Base-by-base conservation (phyloP, 2,113 vertebrate genomes). In the Ciconia boyciana region DNA sequence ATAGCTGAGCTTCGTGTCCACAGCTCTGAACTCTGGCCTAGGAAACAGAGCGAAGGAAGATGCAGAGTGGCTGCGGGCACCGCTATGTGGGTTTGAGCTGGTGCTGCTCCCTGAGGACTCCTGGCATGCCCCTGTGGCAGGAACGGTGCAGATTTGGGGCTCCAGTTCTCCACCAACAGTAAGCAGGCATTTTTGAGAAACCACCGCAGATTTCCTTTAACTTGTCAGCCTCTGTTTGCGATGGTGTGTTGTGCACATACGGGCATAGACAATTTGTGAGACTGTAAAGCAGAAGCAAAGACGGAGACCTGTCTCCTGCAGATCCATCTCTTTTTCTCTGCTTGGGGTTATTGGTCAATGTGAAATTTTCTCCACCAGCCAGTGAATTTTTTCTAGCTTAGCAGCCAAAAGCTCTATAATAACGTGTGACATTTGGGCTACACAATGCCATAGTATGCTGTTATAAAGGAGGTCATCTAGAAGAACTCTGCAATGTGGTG, bases 1-100 rank as follows among this genome's bases (percentile, higher is more conserved):
- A 2, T 1, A 82, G 60, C 32, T 72, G 87, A 84, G 44, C 49
- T 87, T 64, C 3, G 0, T 41, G 34, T 57, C 60, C 46, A 31
- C 51, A 51, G 81, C 52, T 90, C 75, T 87, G 61, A 26, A 7
- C 26, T 29, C 34, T 34, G 43, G 18, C 41, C 46, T 65, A 22
- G 25, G 46, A 82, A 58, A 41, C 15, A 58, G 48, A 3, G 11
- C 1, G 5, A 54, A 79, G 77, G 69, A 54, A 70, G 39, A 77
- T 32, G 52, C 16, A 34, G 49, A 41, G 48, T 0, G 0, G 36
- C 51, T 74, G 41, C 0, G 1, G 43, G 79, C 20, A 24, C 17
- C 5, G 7, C 46, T 16, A 0, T 22, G n/a, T 7, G 34, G 4
- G 25, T 62, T 16, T 54, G 39, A 86, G 76, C 64, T 57, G 68